Evolutionary conservation across 1,140 invertebrate species (phyloP), one percentile per base, ranked within the genome.

Genomic region (Phthorimaea operculella): DNA sequence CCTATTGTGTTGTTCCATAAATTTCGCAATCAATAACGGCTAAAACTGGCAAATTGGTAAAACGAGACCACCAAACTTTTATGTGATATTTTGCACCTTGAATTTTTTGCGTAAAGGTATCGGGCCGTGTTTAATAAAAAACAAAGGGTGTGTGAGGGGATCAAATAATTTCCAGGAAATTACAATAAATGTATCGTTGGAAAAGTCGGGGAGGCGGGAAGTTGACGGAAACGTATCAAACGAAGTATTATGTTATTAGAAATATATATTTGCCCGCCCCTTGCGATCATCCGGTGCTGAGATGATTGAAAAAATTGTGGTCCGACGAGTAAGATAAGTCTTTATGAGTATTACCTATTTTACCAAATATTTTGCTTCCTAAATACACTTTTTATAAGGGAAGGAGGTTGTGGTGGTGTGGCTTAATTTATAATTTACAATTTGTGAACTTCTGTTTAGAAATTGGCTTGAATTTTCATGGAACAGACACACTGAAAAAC

Each of bases 1-100:
- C 53, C 62, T 62, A 68, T 67, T 64, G 59, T 65, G 54, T 68
- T 58, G 58, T 60, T 64, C 51, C 58, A 66, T 63, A 60, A 66
- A 62, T 59, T 48, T 59, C 57, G 42, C 18, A 44, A 15, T 39
- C 49, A 49, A 28, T 44, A 44, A 21, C 10, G 44, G 16, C 44
- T 15, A 17, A 47, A 47, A 47, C 15, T 47, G 44, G 44, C 16
- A 39, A 39, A 39, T 4, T 39, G 36, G 8, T 11, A 16, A 47
- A 47, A 47, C 44, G n/a, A 47, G 3, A 47, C 21, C 36, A 39
- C 36, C 10, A 9, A 39, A 39, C 10, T 28, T 39, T 39, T 39
- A 39, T 39, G 2, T 2, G 3, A 39, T 39, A 39, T 39, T 39
- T 39, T 39, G 3, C n/a, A 39, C 36, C 10, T 39, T n/a, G 8